Conservation (phyloP, 2,113 vertebrate genomes). For the Odocoileus hemionus region DNA sequence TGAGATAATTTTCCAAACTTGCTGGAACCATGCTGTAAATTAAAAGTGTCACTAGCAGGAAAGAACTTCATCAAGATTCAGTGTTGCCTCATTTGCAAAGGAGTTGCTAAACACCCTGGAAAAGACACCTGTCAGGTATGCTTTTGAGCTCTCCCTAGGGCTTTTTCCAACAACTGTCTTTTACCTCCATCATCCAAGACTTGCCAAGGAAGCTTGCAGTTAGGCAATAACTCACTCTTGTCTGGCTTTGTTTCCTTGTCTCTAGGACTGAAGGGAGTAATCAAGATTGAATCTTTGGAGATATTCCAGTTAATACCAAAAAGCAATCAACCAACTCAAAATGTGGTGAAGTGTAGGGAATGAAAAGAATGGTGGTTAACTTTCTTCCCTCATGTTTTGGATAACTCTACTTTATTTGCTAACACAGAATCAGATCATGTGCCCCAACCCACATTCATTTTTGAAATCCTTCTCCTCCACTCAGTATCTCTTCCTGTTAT, state of each 20-base stretch:
- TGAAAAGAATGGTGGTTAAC: neutral
- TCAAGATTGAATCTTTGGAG: slow-evolving; percentile 48
- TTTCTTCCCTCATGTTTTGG: neutral
- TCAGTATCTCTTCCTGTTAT: neutral
- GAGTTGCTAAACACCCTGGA: slow-evolving; percentile 78
- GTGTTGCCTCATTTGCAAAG: slow-evolving; percentile 79
- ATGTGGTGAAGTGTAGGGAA: neutral
- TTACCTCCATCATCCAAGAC: neutral
- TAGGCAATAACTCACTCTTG: slow-evolving; percentile 19
- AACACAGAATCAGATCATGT: neutral
- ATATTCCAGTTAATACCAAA: slow-evolving; percentile 26
- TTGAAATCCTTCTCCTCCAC: neutral
- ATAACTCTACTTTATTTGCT: neutral
- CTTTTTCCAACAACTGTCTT: slow-evolving; percentile 40
- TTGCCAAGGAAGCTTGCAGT: neutral
- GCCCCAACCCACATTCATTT: neutral
- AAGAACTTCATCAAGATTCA: slow-evolving; percentile 81
- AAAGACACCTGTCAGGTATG: slow-evolving; percentile 81
- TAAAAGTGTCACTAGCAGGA: slow-evolving; percentile 82
- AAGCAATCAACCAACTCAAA: neutral
- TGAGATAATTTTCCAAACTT: slow-evolving; percentile 81
- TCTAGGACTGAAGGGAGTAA: slow-evolving; percentile 30
- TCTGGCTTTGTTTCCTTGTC: slow-evolving; percentile 40
- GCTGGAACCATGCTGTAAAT: slow-evolving; percentile 78
- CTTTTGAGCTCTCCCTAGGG: slow-evolving; percentile 28